A percentile compares a stretch with the other conserved stretches of the same genome.
These are phyloP conservation scores for Drosophila micromelanica DNA, from an alignment of 1,140 invertebrate genomes.

Conservation along the genomic window DNA sequence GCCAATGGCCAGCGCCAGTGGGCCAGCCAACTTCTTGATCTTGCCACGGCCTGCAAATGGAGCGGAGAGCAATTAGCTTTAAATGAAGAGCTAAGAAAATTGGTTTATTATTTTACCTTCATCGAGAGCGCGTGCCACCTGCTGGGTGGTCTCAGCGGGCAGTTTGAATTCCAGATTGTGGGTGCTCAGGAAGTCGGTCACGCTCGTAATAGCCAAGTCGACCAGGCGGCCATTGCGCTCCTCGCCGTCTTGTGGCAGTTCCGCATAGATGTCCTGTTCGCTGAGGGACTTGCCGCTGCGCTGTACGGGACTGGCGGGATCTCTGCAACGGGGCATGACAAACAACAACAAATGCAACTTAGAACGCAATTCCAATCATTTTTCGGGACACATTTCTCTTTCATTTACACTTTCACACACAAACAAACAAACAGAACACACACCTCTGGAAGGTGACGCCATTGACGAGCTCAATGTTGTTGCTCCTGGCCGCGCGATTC, in stretches of 20 bases:
- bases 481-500: conserved; percentile 86
- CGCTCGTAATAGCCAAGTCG: conserved; percentile 86
- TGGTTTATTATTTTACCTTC: conserved; percentile 85
- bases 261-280: conserved; percentile 86
- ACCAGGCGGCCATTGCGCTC: conserved; percentile 85
- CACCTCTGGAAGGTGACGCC: conserved; percentile 87
- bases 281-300: conserved; percentile 85
- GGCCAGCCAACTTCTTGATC: conserved; percentile 89
- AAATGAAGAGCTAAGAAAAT: not conserved
- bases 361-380: not conserved
- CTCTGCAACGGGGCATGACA: conserved; percentile 63
- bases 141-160: conserved; percentile 85
- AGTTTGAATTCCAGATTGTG: conserved; percentile 87
- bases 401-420: conserved; percentile 32
- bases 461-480: conserved; percentile 86
- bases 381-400: not conserved
- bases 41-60: conserved; percentile 87
- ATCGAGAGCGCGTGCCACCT: conserved; percentile 86
- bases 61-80: not conserved
- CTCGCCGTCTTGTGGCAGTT: conserved; percentile 85
- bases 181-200: conserved; percentile 86
- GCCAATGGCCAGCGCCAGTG: conserved; percentile 87
- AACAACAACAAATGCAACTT: conserved; percentile 24
- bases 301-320: conserved; percentile 78
- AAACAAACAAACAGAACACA: conserved; percentile 39